These are phyloP conservation scores for Ramphastos sulfuratus DNA, from an alignment of 2,113 vertebrate species.

Conservation along the genomic window DNA sequence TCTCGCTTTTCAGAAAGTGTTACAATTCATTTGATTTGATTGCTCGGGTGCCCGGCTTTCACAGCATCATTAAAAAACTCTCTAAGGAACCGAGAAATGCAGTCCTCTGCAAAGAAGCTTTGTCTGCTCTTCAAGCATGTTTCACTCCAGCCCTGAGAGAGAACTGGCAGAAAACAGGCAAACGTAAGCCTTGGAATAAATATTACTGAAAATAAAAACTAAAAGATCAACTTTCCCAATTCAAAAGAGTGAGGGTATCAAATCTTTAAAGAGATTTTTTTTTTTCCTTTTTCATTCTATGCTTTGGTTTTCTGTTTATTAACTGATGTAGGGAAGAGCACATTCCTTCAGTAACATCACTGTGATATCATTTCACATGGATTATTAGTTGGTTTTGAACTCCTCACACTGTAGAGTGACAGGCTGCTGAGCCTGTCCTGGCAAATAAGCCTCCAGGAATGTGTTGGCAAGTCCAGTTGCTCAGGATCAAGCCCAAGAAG, in stretches of 20 bases:
- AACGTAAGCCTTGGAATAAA: background rate
- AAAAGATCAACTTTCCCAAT: background rate
- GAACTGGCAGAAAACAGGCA: constrained; percentile 5
- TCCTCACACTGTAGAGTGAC: background rate
- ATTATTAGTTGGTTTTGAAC: constrained; percentile 13
- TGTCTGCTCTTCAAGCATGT: constrained; percentile 63
- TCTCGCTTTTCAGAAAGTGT: constrained; percentile 92
- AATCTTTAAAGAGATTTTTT: background rate
- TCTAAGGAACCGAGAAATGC: constrained; percentile 81
- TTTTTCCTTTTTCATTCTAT: background rate
- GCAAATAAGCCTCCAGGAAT: background rate
- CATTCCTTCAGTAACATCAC: constrained; percentile 3
- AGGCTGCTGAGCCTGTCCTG: background rate
- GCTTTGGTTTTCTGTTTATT: background rate
- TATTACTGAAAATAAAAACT: background rate
- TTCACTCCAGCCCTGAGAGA: background rate
- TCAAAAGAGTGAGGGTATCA: background rate
- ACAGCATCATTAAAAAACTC: constrained; percentile 81
- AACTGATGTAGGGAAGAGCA: background rate
- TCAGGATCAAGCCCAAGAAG: constrained; percentile 37
- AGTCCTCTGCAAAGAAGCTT: constrained; percentile 79
- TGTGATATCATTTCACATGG: background rate
- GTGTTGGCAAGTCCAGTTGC: background rate
- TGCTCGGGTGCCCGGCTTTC: constrained; percentile 85
- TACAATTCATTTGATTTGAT: constrained; percentile 91